These are phyloP conservation scores for Pipistrellus kuhlii DNA, from an alignment of 2,797 vertebrate genomes.

Conservation along the genomic window DNA sequence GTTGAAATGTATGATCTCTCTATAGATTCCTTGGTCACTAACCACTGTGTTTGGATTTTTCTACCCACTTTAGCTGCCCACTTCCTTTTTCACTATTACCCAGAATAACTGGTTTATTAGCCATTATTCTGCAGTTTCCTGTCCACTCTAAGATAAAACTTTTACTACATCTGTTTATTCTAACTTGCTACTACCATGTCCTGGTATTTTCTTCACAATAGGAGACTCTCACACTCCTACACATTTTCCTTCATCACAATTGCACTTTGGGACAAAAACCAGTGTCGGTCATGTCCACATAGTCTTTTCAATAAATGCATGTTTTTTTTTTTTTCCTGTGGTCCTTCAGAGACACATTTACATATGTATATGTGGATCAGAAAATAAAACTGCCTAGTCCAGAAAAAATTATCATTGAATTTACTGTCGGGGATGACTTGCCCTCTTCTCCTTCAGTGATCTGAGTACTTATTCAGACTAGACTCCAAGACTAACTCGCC, in stretches of 20 bases:
- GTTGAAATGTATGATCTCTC: not conserved
- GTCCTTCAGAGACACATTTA: not conserved
- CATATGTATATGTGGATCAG: not conserved
- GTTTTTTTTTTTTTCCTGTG: not conserved
- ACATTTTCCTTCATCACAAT: constrained; percentile 48
- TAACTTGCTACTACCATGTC: not conserved
- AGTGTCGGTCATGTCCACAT: not conserved
- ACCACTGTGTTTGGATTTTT: not conserved
- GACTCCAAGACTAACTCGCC: not conserved
- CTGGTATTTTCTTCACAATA: constrained; percentile 39
- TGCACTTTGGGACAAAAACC: constrained; percentile 36
- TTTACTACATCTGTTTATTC: not conserved
- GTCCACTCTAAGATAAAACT: not conserved
- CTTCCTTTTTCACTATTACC: not conserved
- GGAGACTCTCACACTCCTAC: constrained; percentile 20
- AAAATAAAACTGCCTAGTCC: not conserved
- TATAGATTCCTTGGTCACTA: constrained; percentile 29
- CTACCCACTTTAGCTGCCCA: not conserved
- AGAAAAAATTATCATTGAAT: not conserved
- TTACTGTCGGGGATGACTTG: not conserved
- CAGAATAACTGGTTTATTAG: constrained; percentile 33
- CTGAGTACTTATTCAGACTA: not conserved
- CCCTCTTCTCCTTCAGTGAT: not conserved
- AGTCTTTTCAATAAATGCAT: constrained; percentile 1
- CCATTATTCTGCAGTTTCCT: not conserved